Evolutionary conservation across 2,113 vertebrate species (phyloP).

Genomic region (Cacatua alba): DNA sequence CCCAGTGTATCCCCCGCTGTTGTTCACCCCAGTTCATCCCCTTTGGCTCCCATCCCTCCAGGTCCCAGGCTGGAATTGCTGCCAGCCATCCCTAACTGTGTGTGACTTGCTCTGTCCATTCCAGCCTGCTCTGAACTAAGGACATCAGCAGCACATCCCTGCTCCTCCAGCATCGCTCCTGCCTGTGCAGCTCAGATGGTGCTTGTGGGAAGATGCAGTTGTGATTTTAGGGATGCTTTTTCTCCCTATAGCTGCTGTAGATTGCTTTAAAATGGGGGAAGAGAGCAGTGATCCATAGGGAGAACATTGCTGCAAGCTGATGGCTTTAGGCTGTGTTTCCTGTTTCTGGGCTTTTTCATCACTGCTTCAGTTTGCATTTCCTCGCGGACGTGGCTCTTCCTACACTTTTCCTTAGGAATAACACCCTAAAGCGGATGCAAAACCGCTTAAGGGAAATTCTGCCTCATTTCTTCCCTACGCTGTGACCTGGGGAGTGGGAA

Average conservation of each 20-base stretch:
- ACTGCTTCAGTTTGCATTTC: neutral
- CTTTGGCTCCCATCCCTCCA: neutral
- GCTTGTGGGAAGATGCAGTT: neutral
- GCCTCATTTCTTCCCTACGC: neutral
- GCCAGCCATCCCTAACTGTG: neutral
- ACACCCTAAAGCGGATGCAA: neutral
- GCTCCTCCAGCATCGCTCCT: neutral
- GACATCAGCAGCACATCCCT: fast-evolving
- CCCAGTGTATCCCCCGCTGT: neutral
- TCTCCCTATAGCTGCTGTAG: fast-evolving
- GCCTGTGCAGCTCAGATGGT: fast-evolving
- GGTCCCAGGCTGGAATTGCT: neutral
- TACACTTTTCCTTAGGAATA: neutral
- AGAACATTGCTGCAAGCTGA: neutral
- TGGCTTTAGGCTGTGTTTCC: neutral
- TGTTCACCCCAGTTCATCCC: neutral
- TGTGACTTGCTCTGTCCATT: no score
- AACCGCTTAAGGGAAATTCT: neutral
- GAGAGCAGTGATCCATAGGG: neutral
- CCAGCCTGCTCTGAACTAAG: neutral
- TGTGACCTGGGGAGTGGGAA: neutral
- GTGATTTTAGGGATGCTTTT: neutral
- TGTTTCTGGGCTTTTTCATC: neutral
- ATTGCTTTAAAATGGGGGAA: neutral
- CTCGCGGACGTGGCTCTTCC: neutral